Conservation (phyloP, 2,888 invertebrate genomes). For the Lepeophtheirus nordmannii region DNA sequence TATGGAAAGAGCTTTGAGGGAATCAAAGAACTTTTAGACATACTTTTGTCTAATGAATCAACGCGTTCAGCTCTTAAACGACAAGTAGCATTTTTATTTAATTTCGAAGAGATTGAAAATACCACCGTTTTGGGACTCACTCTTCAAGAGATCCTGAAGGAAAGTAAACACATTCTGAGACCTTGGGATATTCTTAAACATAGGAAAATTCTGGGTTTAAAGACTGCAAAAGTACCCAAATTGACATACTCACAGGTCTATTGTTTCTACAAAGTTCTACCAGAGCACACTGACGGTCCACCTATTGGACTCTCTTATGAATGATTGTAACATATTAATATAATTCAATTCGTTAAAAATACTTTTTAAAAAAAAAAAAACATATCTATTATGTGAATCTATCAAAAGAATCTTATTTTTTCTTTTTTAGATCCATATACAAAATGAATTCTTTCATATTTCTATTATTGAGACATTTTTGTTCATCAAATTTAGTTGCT, state of each 20-base stretch:
- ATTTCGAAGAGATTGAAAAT: conserved; percentile 21
- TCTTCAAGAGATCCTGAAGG: conserved; percentile 20
- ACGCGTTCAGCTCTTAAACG: not conserved
- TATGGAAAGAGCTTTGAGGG: conserved; percentile 16
- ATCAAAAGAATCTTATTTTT: too few species aligned
- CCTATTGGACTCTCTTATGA: conserved; percentile 19
- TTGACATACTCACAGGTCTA: conserved; percentile 18
- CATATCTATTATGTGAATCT: too few species aligned
- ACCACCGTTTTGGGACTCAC: conserved; percentile 20
- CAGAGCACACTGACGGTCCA: conserved; percentile 20
- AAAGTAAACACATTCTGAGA: conserved; percentile 17
- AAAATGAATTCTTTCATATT: too few species aligned
- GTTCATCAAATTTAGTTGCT: too few species aligned
- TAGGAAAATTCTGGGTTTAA: conserved; percentile 13
- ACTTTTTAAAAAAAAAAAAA: too few species aligned
- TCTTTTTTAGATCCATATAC: too few species aligned
- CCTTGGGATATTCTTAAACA: conserved; percentile 21
- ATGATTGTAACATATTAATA: conserved; percentile 9
- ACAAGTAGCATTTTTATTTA: conserved; percentile 21
- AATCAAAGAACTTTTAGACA: conserved; percentile 12
- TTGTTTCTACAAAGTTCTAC: conserved; percentile 22
- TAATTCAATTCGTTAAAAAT: too few species aligned
- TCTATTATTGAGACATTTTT: too few species aligned
- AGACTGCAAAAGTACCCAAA: conserved; percentile 10
- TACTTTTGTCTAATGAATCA: not conserved